Percentiles rank a stretch among this genome's conserved stretches.
Evolutionary conservation across 2,888 invertebrate genomes (phyloP).

Genomic region (Panopea generosa): DNA sequence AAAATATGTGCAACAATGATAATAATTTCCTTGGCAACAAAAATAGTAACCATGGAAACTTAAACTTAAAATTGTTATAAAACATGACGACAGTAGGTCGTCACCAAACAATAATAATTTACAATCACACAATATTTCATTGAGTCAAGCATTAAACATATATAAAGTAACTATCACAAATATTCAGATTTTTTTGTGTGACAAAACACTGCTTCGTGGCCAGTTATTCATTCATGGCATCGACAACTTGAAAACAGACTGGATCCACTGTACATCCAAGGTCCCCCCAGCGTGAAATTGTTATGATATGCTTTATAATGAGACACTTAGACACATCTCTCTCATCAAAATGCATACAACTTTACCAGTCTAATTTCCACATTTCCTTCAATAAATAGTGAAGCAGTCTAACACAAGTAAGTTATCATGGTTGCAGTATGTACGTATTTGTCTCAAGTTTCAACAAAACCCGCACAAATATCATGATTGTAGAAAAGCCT

Average conservation of each 20-base stretch:
- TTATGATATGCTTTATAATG: conserved; percentile 21
- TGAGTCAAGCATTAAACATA: conserved; percentile 52
- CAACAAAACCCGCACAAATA: conserved; percentile 18
- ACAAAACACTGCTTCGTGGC: conserved; percentile 34
- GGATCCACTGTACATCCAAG: conserved; percentile 2
- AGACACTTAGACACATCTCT: conserved; percentile 10
- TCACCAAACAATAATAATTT: conserved; percentile 51
- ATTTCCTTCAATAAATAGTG: conserved; percentile 7
- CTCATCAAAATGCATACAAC: conserved; percentile 4
- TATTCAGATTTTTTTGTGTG: conserved; percentile 49
- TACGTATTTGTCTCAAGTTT: background rate
- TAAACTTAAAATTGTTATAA: conserved; percentile 40
- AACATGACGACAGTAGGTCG: conserved; percentile 27
- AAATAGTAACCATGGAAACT: conserved; percentile 16
- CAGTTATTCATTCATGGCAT: background rate
- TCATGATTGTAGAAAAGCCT: conserved; percentile 38
- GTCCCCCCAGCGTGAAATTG: conserved; percentile 7
- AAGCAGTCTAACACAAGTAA: conserved; percentile 12
- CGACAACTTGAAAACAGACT: conserved; percentile 1
- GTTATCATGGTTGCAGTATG: conserved; percentile 1
- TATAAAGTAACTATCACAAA: conserved; percentile 57
- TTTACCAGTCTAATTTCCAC: conserved; percentile 2
- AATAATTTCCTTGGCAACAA: conserved; percentile 1
- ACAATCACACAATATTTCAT: conserved; percentile 49
- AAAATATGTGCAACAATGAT: conserved; percentile 6